Conservation (phyloP, 2,113 vertebrate species). For the Tupaia chinensis region DNA sequence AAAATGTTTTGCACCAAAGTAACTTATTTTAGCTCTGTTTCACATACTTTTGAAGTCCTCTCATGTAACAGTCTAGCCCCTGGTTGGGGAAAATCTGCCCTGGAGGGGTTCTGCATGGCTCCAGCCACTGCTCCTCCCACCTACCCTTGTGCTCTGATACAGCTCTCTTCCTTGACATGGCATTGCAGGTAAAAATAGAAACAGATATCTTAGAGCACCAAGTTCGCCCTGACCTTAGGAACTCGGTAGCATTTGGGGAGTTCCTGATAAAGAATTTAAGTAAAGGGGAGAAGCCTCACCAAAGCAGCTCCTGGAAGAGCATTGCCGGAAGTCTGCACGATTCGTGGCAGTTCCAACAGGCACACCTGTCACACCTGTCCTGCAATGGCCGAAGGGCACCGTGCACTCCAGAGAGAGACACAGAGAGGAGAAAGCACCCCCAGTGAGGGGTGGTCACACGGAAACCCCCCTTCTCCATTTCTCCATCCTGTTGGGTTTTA, state of each 20-base stretch:
- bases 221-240: not conserved
- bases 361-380: too few species aligned
- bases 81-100: not conserved
- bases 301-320: not conserved
- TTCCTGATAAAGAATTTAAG: not conserved
- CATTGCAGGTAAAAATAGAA: slow-evolving; percentile 13
- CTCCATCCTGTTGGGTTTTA: too few species aligned
- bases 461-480: too few species aligned
- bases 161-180: not conserved
- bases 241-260: not conserved
- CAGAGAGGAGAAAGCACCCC: too few species aligned
- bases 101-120: not conserved
- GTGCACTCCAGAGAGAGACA: too few species aligned
- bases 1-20: too few species aligned
- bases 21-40: too few species aligned
- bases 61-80: not conserved
- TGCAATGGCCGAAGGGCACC: too few species aligned
- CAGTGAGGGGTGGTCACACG: too few species aligned
- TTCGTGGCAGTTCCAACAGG: not conserved
- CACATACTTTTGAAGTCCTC: too few species aligned
- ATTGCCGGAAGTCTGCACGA: not conserved
- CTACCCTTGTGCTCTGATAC: not conserved
- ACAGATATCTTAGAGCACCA: not conserved
- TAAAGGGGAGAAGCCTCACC: not conserved
- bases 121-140: not conserved